Base-by-base conservation (phyloP, 2,113 vertebrate species). In the Anarrhichthys ocellatus region DNA sequence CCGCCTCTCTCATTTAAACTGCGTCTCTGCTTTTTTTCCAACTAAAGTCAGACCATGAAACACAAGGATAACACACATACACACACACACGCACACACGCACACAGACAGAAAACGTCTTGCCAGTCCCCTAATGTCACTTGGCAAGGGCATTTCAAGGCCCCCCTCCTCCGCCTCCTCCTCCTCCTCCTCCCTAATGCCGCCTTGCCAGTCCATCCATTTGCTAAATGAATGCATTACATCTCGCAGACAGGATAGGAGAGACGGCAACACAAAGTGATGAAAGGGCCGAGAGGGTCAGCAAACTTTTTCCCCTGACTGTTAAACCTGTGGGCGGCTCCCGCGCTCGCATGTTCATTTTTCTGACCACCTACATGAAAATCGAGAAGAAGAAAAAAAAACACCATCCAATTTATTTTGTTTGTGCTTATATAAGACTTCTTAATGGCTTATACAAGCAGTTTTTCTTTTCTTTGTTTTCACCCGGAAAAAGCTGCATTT, bases 181-280 rank as follows among this genome's bases (percentile, higher is more conserved):
- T 27, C 54, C 80, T 62, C 71, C 81, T 70, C 75, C 87, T 40
- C 68, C 77, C 58, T 59, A 81, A 68, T 76, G 71, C 48, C 29
- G 42, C 77, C 67, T 79, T 84, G 91, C 93, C 94, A 95, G 82
- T 86, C 46, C 79, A 66, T 94, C 94, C 94, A 95, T 95, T 95
- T 95, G 88, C 88, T 81, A 94, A 94, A 96, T 95, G 59, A 94
- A 90, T 73, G 85, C 48, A 81, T 88, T 91, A 88, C 73, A 90
- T 91, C 84, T 85, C 68, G 75, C 27, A 80, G 84, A 88, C 59
- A 79, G 81, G 0, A 71, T 44, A 76, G 27, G 50, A 48, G 52
- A 71, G 67, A n/a, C 48, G 20, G 20, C 22, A 40, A 29, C 11
- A 50, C 17, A 67, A 76, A 54, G 5, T 59, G 64, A 50, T 73